phyloP scores from a whole-genome alignment of 2,113 vertebrate genomes.

The Bufo gargarizans region DNA sequence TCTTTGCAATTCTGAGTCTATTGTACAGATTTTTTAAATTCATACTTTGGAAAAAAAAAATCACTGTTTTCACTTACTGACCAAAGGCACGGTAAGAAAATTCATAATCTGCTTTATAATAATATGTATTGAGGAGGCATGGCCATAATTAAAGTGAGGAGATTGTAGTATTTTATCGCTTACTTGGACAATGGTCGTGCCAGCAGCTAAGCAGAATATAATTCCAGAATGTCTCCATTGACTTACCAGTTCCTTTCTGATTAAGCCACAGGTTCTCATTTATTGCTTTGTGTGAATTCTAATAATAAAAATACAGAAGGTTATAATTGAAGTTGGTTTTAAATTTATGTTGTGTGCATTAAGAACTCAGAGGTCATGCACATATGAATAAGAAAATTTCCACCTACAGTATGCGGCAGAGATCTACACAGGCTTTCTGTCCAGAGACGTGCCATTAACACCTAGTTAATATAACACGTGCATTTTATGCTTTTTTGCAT shows the following conservation, averaged over 20 bases:
- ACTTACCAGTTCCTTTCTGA: background rate
- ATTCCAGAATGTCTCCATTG: background rate
- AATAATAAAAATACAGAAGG: background rate
- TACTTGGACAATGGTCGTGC: background rate
- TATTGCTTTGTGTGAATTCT: background rate
- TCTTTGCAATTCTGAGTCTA: background rate
- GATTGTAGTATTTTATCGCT: background rate
- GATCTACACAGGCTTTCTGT: background rate
- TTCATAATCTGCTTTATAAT: background rate
- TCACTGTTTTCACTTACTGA: background rate
- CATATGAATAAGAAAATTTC: background rate
- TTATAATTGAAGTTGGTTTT: background rate
- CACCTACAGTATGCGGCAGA: background rate
- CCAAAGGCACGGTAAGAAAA: background rate
- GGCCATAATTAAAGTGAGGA: background rate
- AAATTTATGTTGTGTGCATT: background rate
- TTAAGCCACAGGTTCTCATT: background rate
- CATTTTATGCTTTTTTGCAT: background rate
- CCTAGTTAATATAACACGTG: background rate
- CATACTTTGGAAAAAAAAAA: background rate
- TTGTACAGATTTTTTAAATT: background rate
- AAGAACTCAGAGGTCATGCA: background rate
- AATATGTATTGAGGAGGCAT: background rate
- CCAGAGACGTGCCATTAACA: background rate
- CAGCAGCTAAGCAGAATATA: background rate